Conservation (phyloP, 2,797 vertebrate species). For the Podargus strigoides region DNA sequence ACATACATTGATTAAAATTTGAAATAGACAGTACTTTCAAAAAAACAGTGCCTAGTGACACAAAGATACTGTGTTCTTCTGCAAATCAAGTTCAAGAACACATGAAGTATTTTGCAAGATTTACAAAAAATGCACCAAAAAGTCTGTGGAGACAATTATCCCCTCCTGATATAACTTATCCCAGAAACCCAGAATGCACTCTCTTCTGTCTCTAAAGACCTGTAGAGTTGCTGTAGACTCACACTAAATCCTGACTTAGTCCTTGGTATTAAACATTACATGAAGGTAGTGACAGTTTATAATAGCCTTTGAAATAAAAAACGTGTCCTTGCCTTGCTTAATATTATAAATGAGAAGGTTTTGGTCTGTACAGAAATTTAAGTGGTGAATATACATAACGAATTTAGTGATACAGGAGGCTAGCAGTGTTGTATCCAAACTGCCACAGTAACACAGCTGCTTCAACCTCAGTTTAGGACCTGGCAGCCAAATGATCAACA, state of each 20-base stretch:
- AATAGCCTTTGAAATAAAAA: background rate
- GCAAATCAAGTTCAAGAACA: background rate
- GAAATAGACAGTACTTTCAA: background rate
- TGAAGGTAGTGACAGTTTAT: background rate
- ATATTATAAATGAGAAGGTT: background rate
- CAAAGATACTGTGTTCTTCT: background rate
- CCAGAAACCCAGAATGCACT: background rate
- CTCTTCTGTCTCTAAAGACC: background rate
- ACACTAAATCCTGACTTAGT: background rate
- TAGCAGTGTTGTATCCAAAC: background rate
- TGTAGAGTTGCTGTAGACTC: background rate
- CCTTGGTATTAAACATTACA: background rate
- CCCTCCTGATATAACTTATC: background rate
- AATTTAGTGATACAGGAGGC: background rate
- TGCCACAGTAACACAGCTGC: background rate
- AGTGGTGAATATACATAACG: background rate
- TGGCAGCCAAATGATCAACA: background rate
- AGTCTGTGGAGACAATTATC: background rate
- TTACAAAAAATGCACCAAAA: background rate
- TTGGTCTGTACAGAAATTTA: background rate
- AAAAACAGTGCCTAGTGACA: background rate
- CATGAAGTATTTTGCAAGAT: background rate
- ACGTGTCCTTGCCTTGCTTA: background rate
- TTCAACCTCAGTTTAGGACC: background rate
- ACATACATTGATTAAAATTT: background rate